A percentile compares a stretch with the other conserved stretches of the same genome.
These are phyloP conservation scores for Ips typographus DNA, from an alignment of 1,140 invertebrate species.

Conservation along the genomic window DNA sequence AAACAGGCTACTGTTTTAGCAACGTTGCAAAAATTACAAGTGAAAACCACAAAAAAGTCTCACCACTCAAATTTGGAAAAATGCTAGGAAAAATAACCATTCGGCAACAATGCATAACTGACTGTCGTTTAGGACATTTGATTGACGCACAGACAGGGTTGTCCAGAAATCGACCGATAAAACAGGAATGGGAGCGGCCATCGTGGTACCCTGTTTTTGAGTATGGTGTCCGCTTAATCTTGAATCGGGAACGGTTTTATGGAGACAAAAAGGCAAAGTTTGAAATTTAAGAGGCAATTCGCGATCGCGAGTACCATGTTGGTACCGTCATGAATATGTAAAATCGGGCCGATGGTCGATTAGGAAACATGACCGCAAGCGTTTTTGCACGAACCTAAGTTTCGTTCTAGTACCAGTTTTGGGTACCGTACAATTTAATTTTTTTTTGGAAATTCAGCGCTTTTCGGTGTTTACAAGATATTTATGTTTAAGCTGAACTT, in stretches of 20 bases:
- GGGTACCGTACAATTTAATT: neutral
- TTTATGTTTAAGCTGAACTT: neutral
- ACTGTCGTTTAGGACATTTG: too few species aligned
- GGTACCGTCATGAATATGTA: constrained; percentile 34
- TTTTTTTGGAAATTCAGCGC: too few species aligned
- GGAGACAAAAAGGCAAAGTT: constrained; percentile 25
- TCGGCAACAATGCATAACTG: too few species aligned
- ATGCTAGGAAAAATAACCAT: too few species aligned
- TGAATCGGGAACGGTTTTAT: constrained; percentile 30
- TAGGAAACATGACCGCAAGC: constrained; percentile 24
- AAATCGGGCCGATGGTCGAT: constrained; percentile 29
- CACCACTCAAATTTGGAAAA: too few species aligned
- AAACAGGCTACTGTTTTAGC: too few species aligned
- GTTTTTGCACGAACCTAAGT: constrained; percentile 11
- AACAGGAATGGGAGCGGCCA: constrained; percentile 3
- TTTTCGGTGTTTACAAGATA: too few species aligned
- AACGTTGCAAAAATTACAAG: too few species aligned
- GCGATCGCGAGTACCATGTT: constrained; percentile 29
- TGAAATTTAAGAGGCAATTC: constrained; percentile 32
- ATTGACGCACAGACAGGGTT: neutral
- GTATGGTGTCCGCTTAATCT: constrained; percentile 18
- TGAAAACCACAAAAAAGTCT: too few species aligned
- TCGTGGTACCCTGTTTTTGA: neutral
- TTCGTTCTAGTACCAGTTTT: neutral
- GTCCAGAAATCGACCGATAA: neutral